Percentiles rank a stretch among this genome's conserved stretches.
phyloP scores from a whole-genome alignment of 2,888 invertebrate species.

The Abscondita cerata region DNA sequence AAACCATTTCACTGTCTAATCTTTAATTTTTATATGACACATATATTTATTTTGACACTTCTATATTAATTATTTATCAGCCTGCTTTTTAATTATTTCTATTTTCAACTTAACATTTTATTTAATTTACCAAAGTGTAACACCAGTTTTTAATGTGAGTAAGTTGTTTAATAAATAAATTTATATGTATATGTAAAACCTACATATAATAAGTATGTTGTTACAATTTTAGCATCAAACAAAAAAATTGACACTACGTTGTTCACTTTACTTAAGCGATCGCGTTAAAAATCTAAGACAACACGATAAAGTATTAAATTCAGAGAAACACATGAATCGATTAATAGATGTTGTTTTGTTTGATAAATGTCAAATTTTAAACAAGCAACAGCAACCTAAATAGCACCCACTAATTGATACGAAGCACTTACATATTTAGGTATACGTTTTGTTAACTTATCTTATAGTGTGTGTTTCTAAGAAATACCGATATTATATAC shows the following conservation, averaged over 20 bases:
- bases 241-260: neutral
- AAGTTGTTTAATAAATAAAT: neutral
- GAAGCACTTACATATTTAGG: no score
- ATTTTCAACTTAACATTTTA: no score
- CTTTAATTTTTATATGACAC: no score
- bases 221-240: neutral
- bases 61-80: no score
- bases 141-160: conserved; percentile 10
- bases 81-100: no score
- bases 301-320: neutral
- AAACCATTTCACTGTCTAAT: no score
- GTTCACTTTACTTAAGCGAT: neutral
- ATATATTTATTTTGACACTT: no score
- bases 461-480: no score
- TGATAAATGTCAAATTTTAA: neutral
- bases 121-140: no score
- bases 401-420: no score
- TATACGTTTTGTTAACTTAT: no score
- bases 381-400: neutral
- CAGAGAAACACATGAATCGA: neutral
- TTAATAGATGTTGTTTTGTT: neutral
- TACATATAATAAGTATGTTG: neutral
- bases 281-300: neutral
- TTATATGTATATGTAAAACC: neutral
- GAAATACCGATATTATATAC: neutral